Evolutionary conservation across 2,113 vertebrate species (phyloP).

Genomic region (Regulus satrapa): DNA sequence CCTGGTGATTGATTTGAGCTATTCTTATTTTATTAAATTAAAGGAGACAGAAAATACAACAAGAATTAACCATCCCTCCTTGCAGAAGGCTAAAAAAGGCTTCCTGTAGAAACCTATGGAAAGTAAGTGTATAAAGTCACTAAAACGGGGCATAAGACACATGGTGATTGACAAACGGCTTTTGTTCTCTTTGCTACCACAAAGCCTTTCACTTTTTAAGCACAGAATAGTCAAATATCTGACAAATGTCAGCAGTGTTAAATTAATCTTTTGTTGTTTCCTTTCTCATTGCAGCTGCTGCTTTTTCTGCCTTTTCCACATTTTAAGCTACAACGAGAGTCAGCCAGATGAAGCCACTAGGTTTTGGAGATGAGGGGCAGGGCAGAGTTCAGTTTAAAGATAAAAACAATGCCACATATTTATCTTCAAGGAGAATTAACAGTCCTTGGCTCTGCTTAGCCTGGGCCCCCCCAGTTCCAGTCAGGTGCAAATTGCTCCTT

Average conservation of each 20-base stretch:
- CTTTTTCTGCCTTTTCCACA: not conserved
- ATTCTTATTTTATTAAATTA: constrained; percentile 30
- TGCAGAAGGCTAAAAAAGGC: not conserved
- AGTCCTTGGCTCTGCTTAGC: not conserved
- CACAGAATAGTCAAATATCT: not conserved
- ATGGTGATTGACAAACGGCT: not conserved
- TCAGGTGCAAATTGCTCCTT: not conserved
- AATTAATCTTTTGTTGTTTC: not conserved
- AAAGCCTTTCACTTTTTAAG: not conserved
- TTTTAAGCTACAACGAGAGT: not conserved
- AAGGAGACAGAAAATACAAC: constrained; percentile 21
- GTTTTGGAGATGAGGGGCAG: not conserved
- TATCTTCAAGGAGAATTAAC: not conserved
- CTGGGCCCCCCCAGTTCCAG: not conserved
- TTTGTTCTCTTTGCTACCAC: not conserved
- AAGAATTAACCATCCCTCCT: not conserved
- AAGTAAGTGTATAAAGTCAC: not conserved
- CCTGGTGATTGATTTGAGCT: constrained; percentile 30
- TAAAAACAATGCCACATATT: not conserved
- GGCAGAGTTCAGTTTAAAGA: not conserved
- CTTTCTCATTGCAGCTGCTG: not conserved
- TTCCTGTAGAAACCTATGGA: not conserved
- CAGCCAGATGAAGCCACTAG: not conserved
- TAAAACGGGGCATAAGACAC: not conserved
- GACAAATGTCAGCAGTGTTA: not conserved